Conservation (phyloP, 2,888 invertebrate species). For the Caenorhabditis sp. region DNA sequence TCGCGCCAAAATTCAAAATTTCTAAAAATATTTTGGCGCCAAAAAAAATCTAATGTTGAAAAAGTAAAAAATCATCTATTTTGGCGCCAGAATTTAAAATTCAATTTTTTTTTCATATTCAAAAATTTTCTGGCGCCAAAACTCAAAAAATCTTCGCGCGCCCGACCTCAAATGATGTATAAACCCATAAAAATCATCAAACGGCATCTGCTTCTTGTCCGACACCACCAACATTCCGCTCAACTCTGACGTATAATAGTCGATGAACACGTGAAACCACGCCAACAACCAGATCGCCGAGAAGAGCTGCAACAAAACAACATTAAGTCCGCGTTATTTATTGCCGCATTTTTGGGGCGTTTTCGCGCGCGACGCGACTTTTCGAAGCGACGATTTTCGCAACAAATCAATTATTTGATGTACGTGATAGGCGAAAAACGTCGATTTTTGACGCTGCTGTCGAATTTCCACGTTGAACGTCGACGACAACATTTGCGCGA, state of each 20-base stretch:
- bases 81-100: too few species aligned
- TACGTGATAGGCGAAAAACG: constrained; percentile 38
- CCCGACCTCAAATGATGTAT: constrained; percentile 31
- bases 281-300: constrained; percentile 34
- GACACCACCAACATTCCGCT: constrained; percentile 43
- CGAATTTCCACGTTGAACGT: constrained; percentile 33
- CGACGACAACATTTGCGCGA: constrained; percentile 23
- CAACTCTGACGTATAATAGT: constrained; percentile 41
- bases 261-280: constrained; percentile 43
- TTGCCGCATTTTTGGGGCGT: background rate
- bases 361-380: background rate
- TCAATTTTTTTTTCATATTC: too few species aligned
- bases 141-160: background rate
- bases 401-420: constrained; percentile 14
- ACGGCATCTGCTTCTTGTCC: constrained; percentile 40
- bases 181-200: constrained; percentile 34
- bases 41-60: too few species aligned
- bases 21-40: too few species aligned
- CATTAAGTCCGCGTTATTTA: too few species aligned
- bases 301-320: constrained; percentile 37
- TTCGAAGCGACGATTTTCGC: constrained; percentile 7
- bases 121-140: background rate
- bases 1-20: too few species aligned
- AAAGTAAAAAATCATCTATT: too few species aligned
- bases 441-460: constrained; percentile 16